These are phyloP conservation scores for Eulemur albifrons DNA, from an alignment of 2,797 vertebrate species.

Conservation along the genomic window DNA sequence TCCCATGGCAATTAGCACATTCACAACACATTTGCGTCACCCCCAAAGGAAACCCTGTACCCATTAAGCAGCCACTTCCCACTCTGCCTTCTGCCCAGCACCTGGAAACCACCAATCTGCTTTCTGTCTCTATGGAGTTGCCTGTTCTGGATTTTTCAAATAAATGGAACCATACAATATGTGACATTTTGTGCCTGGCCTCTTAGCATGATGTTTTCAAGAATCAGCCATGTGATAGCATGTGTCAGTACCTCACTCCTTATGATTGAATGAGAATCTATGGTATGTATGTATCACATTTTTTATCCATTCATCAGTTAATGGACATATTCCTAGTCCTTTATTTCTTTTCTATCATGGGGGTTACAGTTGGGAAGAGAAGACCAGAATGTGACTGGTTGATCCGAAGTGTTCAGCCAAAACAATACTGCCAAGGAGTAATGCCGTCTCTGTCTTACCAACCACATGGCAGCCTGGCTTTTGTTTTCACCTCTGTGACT, in stretches of 20 bases:
- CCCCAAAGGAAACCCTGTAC: neutral
- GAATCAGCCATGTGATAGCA: neutral
- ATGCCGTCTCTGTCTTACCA: neutral
- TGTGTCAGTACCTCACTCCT: neutral
- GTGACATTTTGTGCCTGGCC: neutral
- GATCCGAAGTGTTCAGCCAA: neutral
- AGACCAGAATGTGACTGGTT: neutral
- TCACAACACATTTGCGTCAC: neutral
- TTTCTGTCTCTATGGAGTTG: neutral
- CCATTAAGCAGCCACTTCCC: neutral
- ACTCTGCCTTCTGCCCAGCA: neutral
- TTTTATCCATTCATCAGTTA: neutral
- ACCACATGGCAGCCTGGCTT: neutral
- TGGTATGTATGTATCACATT: neutral
- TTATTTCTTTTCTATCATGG: neutral
- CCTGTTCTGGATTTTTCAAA: neutral
- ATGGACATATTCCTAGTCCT: neutral
- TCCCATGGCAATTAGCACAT: neutral
- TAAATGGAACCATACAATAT: neutral
- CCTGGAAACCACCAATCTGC: neutral
- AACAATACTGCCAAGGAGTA: neutral
- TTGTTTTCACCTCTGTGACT: neutral
- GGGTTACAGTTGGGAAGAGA: neutral
- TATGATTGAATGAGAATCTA: neutral
- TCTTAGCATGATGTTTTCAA: neutral